A percentile compares a stretch with the other conserved stretches of the same genome.
These are phyloP conservation scores for Saccostrea glomerata DNA, from an alignment of 1,140 invertebrate genomes.

Conservation along the genomic window DNA sequence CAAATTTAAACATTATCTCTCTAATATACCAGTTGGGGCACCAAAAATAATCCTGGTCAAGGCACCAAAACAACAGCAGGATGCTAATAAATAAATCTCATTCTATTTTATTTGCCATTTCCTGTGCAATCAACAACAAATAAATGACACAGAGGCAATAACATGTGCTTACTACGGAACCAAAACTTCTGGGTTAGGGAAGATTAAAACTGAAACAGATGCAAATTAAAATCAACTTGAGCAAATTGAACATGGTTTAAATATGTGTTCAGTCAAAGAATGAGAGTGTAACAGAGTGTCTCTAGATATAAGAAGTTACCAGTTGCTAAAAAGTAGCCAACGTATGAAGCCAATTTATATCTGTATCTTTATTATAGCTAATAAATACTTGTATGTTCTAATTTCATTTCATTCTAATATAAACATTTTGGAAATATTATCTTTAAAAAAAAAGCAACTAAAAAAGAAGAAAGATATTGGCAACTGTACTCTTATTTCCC, in stretches of 20 bases:
- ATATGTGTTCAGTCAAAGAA: slow-evolving; percentile 7
- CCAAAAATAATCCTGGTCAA: background rate
- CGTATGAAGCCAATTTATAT: background rate
- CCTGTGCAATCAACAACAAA: background rate
- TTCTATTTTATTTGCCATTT: background rate
- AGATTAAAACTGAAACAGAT: slow-evolving; percentile 10
- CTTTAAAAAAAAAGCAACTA: no score
- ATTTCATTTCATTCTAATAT: no score
- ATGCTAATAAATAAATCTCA: background rate
- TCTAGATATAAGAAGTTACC: background rate
- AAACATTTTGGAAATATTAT: background rate
- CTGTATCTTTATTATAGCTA: no score
- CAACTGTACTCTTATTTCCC: background rate
- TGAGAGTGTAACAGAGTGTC: background rate
- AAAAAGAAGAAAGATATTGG: no score
- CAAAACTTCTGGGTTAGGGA: background rate
- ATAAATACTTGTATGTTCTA: no score
- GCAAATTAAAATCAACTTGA: slow-evolving; percentile 6
- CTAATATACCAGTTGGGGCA: no score
- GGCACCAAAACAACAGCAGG: background rate
- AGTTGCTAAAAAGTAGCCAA: background rate
- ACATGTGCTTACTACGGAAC: slow-evolving; percentile 9
- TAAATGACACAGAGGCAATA: background rate
- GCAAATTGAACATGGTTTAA: background rate
- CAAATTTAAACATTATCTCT: no score